Evolutionary conservation across 1,140 invertebrate genomes (phyloP).

Genomic region (Cydia fagiglandana): DNA sequence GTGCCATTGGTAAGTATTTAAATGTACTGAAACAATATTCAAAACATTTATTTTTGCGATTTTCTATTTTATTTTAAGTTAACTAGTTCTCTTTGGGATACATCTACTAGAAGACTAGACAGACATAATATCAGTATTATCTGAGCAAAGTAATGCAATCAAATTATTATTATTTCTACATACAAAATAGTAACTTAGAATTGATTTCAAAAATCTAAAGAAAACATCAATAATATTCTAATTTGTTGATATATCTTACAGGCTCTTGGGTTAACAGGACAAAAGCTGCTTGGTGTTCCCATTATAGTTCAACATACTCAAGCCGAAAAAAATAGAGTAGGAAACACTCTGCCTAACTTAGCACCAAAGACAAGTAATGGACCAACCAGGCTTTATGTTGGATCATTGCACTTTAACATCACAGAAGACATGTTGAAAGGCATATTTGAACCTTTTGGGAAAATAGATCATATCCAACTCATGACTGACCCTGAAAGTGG

Average conservation of each 20-base stretch:
- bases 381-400: slow-evolving; percentile 98
- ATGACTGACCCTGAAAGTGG: slow-evolving; percentile 97
- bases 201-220: too few species aligned
- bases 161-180: too few species aligned
- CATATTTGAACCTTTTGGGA: slow-evolving; percentile 99
- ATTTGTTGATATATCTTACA: slow-evolving; percentile 71
- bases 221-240: too few species aligned
- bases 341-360: slow-evolving; percentile 90
- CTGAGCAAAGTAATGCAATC: too few species aligned
- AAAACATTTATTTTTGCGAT: too few species aligned
- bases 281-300: slow-evolving; percentile 97
- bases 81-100: too few species aligned
- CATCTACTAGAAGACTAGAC: too few species aligned
- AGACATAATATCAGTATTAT: too few species aligned
- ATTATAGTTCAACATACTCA: slow-evolving; percentile 99
- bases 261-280: slow-evolving; percentile 97
- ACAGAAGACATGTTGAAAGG: slow-evolving; percentile 99
- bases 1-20: slow-evolving; percentile 90
- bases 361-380: slow-evolving; percentile 91
- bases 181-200: too few species aligned
- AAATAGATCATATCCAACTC: slow-evolving; percentile 98
- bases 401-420: slow-evolving; percentile 99
- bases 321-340: slow-evolving; percentile 98
- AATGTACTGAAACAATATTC: background rate
- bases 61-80: too few species aligned